phyloP scores from a whole-genome alignment of 2,797 vertebrate species.

The Cirrhinus molitorella region DNA sequence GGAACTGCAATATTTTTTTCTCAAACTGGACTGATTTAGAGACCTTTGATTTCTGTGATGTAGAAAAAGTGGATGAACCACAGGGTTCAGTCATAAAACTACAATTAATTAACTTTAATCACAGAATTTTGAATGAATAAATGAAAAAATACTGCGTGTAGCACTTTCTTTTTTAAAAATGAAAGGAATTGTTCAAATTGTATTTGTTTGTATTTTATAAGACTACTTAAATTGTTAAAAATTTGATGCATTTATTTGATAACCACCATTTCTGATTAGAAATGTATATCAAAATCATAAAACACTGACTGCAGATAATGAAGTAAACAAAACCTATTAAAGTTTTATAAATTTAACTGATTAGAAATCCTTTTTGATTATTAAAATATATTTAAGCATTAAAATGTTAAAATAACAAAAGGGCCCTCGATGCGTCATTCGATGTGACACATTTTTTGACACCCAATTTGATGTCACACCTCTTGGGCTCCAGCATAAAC shows the following conservation, averaged over 20 bases:
- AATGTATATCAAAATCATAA: not conserved
- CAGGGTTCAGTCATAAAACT: not conserved
- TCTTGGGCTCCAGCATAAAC: not conserved
- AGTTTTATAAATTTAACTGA: not conserved
- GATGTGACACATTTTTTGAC: not conserved
- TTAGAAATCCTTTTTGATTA: not conserved
- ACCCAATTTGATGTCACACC: not conserved
- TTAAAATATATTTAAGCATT: not conserved
- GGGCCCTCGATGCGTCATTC: not conserved
- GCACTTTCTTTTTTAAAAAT: not conserved
- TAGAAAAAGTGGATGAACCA: not conserved
- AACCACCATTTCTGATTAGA: not conserved
- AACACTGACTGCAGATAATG: not conserved
- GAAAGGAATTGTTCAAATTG: not conserved
- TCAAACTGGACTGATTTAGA: not conserved
- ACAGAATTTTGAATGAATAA: not conserved
- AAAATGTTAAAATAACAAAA: not conserved
- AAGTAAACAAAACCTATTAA: not conserved
- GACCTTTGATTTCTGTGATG: not conserved
- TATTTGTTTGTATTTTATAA: not conserved
- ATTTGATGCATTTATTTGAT: not conserved
- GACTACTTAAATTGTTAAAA: not conserved
- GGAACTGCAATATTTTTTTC: not conserved
- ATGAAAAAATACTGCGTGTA: not conserved
- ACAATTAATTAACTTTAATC: not conserved